phyloP scores from a whole-genome alignment of 2,797 vertebrate species.

The Leptatherina wallacei region DNA sequence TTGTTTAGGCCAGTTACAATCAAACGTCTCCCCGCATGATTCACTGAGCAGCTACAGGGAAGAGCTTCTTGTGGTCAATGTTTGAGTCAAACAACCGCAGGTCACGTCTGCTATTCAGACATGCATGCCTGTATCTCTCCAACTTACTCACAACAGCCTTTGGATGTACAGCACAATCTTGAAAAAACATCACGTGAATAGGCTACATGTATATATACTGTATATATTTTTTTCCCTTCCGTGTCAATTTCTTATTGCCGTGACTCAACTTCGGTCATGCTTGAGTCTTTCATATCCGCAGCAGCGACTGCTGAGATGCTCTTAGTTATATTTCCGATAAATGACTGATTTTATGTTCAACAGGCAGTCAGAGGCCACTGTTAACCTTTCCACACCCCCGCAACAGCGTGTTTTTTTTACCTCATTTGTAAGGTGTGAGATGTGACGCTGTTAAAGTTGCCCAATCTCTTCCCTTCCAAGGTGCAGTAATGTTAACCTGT shows the following conservation, averaged over 20 bases:
- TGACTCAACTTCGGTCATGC: constrained; percentile 59
- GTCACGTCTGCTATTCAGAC: constrained; percentile 34
- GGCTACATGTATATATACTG: too few relatives aligned
- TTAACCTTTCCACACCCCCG: constrained; percentile 67
- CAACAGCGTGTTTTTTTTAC: constrained; percentile 56
- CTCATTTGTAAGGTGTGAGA: constrained; percentile 63
- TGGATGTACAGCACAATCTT: constrained; percentile 24
- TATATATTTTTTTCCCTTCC: constrained; percentile 14
- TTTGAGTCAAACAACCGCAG: constrained; percentile 53
- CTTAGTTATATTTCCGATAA: constrained; percentile 72
- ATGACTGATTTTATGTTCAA: constrained; percentile 64
- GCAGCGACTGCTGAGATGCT: constrained; percentile 39
- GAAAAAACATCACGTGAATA: constrained; percentile 8
- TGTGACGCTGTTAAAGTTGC: constrained; percentile 39
- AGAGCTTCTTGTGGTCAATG: constrained; percentile 27
- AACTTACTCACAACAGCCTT: constrained; percentile 30
- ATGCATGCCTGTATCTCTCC: constrained; percentile 33
- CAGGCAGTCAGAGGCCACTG: constrained; percentile 57
- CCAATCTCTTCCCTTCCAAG: constrained; percentile 47
- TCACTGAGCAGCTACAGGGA: constrained; percentile 33
- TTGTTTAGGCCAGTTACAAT: constrained; percentile 28
- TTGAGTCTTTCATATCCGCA: constrained; percentile 48
- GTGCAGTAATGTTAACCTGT: constrained; percentile 50
- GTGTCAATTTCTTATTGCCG: constrained; percentile 44
- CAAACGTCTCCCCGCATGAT: constrained; percentile 43